Conservation (phyloP, 2,888 invertebrate species). For the Lamellibrachia satsuma region DNA sequence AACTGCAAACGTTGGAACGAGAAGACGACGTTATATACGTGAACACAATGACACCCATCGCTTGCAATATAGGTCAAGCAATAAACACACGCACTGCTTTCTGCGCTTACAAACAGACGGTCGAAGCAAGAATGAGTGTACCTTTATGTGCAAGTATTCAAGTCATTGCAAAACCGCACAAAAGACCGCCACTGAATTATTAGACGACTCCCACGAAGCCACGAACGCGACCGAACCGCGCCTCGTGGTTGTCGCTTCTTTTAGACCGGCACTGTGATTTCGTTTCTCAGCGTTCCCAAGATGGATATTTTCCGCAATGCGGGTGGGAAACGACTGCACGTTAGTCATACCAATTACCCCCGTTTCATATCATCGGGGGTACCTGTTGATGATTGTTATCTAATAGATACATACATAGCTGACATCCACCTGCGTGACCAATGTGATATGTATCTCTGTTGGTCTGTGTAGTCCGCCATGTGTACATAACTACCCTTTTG, state of each 20-base stretch:
- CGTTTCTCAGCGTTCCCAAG: not conserved
- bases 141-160: too few relatives aligned
- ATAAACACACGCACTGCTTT: too few relatives aligned
- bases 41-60: not conserved
- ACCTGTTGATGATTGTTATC: not conserved
- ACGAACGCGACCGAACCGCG: too few relatives aligned
- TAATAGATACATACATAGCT: not conserved
- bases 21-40: not conserved
- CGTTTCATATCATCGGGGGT: not conserved
- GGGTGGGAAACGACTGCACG: not conserved
- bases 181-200: too few relatives aligned
- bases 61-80: too few relatives aligned
- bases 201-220: too few relatives aligned
- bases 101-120: too few relatives aligned
- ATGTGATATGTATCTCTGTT: not conserved
- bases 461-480: not conserved
- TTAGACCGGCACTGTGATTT: not conserved
- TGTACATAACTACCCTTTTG: not conserved
- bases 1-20: not conserved
- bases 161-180: too few relatives aligned
- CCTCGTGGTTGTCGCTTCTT: not conserved
- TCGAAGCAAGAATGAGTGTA: too few relatives aligned
- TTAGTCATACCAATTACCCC: not conserved
- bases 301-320: not conserved
- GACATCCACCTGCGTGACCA: not conserved